Conservation (phyloP, 2,797 vertebrate genomes). For the Peromyscus aztecus region DNA sequence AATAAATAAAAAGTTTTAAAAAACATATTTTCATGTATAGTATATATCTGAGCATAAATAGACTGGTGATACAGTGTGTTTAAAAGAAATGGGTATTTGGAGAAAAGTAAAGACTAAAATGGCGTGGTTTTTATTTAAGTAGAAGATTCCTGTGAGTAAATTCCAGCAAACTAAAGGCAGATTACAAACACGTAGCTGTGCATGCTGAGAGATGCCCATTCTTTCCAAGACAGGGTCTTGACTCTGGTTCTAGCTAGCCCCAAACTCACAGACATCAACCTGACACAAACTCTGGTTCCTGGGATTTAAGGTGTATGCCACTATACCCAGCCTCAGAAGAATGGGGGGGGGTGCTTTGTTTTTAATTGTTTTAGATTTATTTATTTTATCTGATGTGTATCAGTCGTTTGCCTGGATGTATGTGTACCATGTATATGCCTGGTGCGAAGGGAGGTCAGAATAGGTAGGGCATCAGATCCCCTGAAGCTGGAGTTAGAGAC, state of each 20-base stretch:
- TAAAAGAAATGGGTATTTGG: background rate
- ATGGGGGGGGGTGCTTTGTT: background rate
- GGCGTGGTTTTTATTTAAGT: constrained; percentile 2
- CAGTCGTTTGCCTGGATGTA: background rate
- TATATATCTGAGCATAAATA: background rate
- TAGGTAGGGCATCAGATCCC: background rate
- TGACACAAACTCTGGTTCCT: background rate
- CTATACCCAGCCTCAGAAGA: background rate
- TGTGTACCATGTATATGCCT: background rate
- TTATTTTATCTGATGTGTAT: background rate
- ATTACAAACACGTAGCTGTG: constrained; percentile 23
- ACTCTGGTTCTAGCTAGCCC: background rate
- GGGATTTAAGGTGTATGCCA: background rate
- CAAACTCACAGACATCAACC: background rate
- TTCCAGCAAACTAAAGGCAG: constrained; percentile 6
- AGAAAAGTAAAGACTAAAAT: background rate
- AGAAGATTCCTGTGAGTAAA: background rate
- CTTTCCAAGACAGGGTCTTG: background rate
- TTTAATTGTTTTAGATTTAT: background rate
- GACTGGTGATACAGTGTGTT: background rate
- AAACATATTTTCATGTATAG: background rate
- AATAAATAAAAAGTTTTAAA: constrained; percentile 24
- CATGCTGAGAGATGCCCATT: background rate
- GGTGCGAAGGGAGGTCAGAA: background rate
- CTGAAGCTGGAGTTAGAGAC: background rate